Base-by-base conservation (phyloP, 2,797 vertebrate genomes). In the Tragelaphus oryx region DNA sequence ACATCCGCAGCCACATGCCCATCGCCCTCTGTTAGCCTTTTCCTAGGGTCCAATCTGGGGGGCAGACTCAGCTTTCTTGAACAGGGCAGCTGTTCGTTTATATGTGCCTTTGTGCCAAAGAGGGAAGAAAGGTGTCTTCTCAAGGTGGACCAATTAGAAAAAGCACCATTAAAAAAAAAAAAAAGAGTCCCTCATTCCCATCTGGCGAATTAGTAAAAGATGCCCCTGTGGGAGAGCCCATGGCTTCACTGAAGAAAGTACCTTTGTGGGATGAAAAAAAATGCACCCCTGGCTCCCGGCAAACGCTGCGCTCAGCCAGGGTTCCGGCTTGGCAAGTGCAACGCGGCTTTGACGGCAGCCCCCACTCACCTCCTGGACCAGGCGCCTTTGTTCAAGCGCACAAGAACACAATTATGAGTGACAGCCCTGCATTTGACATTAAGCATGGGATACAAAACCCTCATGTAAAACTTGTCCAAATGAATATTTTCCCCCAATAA, bases 361-460 rank as follows among this genome's bases (percentile, higher is more conserved):
- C 50, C 48, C 60, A 41, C 68, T 87, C 60, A 54, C 48, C 62
- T 68, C 26, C 83, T 44, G 30, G 87, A 95, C 91, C 78, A 87
- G 62, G 37, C 75, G 52, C 37, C 88, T 96, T 92, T 93, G 88
- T 95, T 93, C 50, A 44, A 54, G 24, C 4, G 28, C 71, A 85
- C 83, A 95, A 95, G 91, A 89, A 93, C 37, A 94, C 92, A 96
- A 95, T 91, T 95, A 96, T 89, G 68, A 97, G 92, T 89, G 94
- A 94, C 86, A 94, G 91, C 52, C 24, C 78, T 80, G 59, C 57
- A 54, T 87, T 75, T 97, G 89, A 97, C 93, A 93, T 94, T 96
- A 93, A 95, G 74, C 95, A 93, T 86, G 60, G 62, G 76, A 95
- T 83, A 86, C 80, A 96, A 84, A 96, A 78, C 20, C 85, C 86